These are phyloP conservation scores for Chaetophractus vellerosus DNA, from an alignment of 2,797 vertebrate species.

Conservation along the genomic window DNA sequence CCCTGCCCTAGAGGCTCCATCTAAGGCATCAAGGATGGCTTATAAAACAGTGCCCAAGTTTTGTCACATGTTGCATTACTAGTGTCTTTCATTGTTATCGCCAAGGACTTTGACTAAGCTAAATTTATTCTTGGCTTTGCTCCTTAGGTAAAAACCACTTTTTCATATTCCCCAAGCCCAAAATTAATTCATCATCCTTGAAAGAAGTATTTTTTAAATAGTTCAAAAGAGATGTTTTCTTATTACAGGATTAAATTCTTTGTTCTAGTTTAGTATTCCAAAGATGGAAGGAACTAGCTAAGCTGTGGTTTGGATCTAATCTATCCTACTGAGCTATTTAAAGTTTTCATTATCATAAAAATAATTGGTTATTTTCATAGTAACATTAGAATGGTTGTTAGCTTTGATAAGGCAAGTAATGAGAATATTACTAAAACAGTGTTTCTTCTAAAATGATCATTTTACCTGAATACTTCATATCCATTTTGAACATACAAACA, in stretches of 20 bases:
- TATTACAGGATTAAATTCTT: slow-evolving; percentile 69
- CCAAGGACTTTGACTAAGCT: background rate
- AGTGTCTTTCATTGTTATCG: background rate
- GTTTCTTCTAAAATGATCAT: slow-evolving; percentile 61
- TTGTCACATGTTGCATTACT: background rate
- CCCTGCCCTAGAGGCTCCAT: background rate
- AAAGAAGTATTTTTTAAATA: slow-evolving; percentile 53
- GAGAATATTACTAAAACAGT: slow-evolving; percentile 16
- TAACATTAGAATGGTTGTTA: slow-evolving; percentile 70
- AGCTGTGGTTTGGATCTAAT: slow-evolving; percentile 71
- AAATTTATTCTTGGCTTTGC: slow-evolving; percentile 7
- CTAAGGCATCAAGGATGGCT: background rate
- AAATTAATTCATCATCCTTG: slow-evolving; percentile 58
- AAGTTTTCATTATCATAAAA: slow-evolving; percentile 85
- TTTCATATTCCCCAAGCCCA: background rate
- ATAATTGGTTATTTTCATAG: slow-evolving; percentile 80
- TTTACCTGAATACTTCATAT: slow-evolving; percentile 54
- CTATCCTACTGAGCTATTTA: slow-evolving; percentile 74
- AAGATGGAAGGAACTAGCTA: slow-evolving; percentile 65
- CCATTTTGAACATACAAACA: background rate
- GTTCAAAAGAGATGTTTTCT: slow-evolving; percentile 63
- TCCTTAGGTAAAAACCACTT: background rate
- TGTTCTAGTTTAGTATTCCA: slow-evolving; percentile 73
- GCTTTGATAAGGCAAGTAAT: slow-evolving; percentile 74
- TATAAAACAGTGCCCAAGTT: background rate